Percentiles rank a stretch among this genome's conserved stretches.
phyloP scores from a whole-genome alignment of 1,140 invertebrate genomes.

The Probaryconus sp. region DNA sequence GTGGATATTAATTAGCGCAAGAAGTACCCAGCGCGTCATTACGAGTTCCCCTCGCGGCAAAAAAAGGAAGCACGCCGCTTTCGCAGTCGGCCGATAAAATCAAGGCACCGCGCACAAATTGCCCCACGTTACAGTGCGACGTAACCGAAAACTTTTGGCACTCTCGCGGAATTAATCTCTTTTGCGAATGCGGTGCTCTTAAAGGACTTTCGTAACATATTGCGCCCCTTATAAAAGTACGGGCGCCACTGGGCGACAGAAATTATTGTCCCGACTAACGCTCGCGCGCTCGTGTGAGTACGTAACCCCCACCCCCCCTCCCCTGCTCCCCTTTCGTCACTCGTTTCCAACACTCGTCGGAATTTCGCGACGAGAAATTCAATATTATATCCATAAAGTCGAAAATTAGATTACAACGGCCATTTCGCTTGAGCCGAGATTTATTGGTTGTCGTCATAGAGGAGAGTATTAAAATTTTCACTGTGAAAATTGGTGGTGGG shows the following conservation, averaged over 20 bases:
- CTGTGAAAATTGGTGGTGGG: no score
- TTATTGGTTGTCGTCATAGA: slow-evolving; percentile 39
- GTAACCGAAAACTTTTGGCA: slow-evolving; percentile 55
- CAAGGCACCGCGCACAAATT: slow-evolving; percentile 48
- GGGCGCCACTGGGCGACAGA: slow-evolving; percentile 31
- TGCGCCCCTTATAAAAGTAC: slow-evolving; percentile 60
- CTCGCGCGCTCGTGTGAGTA: slow-evolving; percentile 37
- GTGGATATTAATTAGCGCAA: slow-evolving; percentile 46
- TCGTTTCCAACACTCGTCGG: background rate
- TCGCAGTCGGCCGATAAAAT: slow-evolving; percentile 47
- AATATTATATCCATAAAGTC: slow-evolving; percentile 51
- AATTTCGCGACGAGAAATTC: slow-evolving; percentile 31
- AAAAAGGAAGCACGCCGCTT: slow-evolving; percentile 50
- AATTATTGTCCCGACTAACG: slow-evolving; percentile 41
- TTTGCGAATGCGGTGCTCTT: slow-evolving; percentile 53
- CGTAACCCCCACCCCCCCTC: background rate
- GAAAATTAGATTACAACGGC: slow-evolving; percentile 50
- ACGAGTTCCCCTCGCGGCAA: slow-evolving; percentile 42
- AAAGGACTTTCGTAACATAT: slow-evolving; percentile 61
- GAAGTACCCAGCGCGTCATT: slow-evolving; percentile 54
- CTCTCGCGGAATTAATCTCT: slow-evolving; percentile 60
- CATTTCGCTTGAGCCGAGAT: slow-evolving; percentile 39
- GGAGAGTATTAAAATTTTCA: slow-evolving; percentile 31
- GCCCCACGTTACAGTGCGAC: slow-evolving; percentile 25
- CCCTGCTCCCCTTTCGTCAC: slow-evolving; percentile 8